Percentiles rank a stretch among this genome's conserved stretches.
phyloP scores from a whole-genome alignment of 2,113 vertebrate genomes.

The Gracilinanus agilis region DNA sequence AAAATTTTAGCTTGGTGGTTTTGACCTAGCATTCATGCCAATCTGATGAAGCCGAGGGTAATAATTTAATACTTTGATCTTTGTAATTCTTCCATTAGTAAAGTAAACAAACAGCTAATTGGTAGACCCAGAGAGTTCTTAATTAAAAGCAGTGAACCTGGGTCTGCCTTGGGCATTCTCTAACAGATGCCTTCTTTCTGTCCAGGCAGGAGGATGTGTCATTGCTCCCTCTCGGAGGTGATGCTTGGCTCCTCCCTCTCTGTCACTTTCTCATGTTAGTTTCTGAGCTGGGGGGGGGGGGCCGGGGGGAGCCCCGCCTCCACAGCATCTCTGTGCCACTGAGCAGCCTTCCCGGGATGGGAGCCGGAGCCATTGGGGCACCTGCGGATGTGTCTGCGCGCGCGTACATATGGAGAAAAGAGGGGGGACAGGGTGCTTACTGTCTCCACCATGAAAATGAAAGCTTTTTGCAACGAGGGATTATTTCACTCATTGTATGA shows the following conservation, averaged over 20 bases:
- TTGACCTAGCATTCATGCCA: not conserved
- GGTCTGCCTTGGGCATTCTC: not conserved
- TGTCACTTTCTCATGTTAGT: not conserved
- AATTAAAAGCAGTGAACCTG: not conserved
- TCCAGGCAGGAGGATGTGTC: not conserved
- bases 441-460: too few relatives aligned
- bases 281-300: too few relatives aligned
- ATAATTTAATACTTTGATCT: not conserved
- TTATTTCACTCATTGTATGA: too few relatives aligned
- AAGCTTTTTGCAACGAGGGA: too few relatives aligned
- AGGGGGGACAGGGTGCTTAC: too few relatives aligned
- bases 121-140: not conserved
- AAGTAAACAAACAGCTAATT: not conserved
- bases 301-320: not conserved
- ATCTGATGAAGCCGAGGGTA: not conserved
- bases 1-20: not conserved
- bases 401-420: too few relatives aligned
- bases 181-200: not conserved
- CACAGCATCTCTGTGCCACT: not conserved
- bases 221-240: not conserved
- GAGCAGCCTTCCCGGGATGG: too few relatives aligned
- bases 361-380: too few relatives aligned
- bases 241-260: not conserved
- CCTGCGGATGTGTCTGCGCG: too few relatives aligned
- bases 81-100: not conserved